phyloP scores from a whole-genome alignment of 1,140 invertebrate genomes.

The Lepidurus apus region DNA sequence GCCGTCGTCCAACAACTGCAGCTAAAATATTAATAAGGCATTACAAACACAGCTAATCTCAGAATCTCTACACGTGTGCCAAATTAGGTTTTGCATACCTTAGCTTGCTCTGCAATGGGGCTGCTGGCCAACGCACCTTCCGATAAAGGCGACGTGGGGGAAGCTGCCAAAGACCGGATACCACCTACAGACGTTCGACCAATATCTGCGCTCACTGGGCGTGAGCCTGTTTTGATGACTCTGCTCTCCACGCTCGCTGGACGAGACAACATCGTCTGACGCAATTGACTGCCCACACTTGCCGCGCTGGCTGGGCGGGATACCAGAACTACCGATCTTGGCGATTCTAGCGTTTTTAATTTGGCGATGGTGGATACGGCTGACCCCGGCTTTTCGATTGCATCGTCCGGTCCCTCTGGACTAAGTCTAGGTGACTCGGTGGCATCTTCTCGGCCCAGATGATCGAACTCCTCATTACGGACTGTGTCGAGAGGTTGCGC shows the following conservation, averaged over 20 bases:
- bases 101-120: neutral
- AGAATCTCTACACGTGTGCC: neutral
- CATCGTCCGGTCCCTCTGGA: neutral
- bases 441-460: neutral
- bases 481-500: neutral
- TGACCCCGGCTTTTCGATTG: neutral
- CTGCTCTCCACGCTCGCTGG: neutral
- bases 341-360: neutral
- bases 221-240: neutral
- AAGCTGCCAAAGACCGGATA: neutral
- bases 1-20: conserved; percentile 23
- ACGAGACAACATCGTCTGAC: neutral
- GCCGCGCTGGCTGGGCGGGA: conserved; percentile 3
- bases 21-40: neutral
- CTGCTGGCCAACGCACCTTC: neutral
- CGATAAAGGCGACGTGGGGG: neutral
- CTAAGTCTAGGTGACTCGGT: neutral
- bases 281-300: neutral
- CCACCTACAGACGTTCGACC: neutral
- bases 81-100: neutral
- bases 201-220: neutral
- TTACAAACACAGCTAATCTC: too few relatives aligned
- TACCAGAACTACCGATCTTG: neutral
- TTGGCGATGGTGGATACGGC: neutral
- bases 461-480: neutral